phyloP scores from a whole-genome alignment of 1,140 invertebrate genomes.

The Mylabris phalerata region DNA sequence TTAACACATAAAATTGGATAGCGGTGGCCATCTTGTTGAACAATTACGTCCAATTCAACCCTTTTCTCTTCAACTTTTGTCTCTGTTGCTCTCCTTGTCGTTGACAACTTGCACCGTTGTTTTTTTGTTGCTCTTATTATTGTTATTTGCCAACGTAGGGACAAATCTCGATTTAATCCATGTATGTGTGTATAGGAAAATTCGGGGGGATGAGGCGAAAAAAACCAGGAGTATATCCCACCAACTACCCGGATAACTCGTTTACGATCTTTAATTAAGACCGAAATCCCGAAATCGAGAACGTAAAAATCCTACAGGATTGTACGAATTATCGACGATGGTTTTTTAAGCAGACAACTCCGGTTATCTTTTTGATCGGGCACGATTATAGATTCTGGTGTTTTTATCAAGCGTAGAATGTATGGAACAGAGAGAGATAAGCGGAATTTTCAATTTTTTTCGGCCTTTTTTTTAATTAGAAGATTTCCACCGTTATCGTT shows the following conservation, averaged over 20 bases:
- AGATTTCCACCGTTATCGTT: too few species aligned
- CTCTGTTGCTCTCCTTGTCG: too few species aligned
- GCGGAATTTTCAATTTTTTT: conserved; percentile 11
- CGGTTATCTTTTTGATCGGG: conserved; percentile 15
- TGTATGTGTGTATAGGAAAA: neutral
- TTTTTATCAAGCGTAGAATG: too few species aligned
- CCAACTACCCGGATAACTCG: conserved; percentile 5
- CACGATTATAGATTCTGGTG: neutral
- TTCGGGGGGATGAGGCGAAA: neutral
- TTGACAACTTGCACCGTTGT: too few species aligned
- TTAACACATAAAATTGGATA: too few species aligned
- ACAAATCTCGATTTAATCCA: conserved; percentile 6
- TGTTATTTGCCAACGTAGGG: neutral
- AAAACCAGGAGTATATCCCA: conserved; percentile 6
- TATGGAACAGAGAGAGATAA: neutral
- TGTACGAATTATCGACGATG: conserved; percentile 13
- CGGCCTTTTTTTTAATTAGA: neutral
- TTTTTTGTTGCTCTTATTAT: neutral
- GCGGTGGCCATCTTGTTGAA: too few species aligned
- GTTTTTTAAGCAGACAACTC: conserved; percentile 8
- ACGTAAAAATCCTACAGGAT: conserved; percentile 12
- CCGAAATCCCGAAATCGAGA: conserved; percentile 9
- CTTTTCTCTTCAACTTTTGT: too few species aligned
- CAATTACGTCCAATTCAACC: too few species aligned
- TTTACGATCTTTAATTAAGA: conserved; percentile 17